Evolutionary conservation across 2,888 invertebrate genomes (phyloP).

Genomic region (Microplitis deprimator): DNA sequence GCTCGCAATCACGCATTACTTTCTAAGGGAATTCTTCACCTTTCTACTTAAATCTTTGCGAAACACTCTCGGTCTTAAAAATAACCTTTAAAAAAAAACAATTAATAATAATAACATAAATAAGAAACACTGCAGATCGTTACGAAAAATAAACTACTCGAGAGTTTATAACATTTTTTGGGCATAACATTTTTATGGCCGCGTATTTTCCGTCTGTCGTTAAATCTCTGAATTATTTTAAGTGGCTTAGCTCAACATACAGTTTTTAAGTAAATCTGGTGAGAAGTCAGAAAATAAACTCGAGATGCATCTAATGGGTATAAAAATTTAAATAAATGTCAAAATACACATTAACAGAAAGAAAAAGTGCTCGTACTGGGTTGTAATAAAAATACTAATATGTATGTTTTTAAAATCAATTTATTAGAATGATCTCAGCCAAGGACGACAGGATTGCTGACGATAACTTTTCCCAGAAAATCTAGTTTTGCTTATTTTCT

Average conservation of each 20-base stretch:
- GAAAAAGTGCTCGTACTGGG: too few relatives aligned
- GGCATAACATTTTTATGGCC: neutral
- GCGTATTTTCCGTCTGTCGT: neutral
- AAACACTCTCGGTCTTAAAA: neutral
- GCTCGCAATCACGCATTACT: neutral
- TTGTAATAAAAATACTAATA: too few relatives aligned
- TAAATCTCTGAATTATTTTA: slow-evolving; percentile 7
- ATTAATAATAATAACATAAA: neutral
- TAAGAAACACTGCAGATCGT: neutral
- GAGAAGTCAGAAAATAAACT: neutral
- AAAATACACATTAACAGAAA: too few relatives aligned
- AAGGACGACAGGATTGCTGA: neutral
- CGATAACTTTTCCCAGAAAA: neutral
- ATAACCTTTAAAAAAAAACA: neutral
- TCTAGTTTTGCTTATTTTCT: neutral
- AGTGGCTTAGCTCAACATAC: neutral
- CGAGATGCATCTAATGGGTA: neutral
- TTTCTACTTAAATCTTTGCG: slow-evolving; percentile 2
- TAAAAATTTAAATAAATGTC: too few relatives aligned
- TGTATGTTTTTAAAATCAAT: too few relatives aligned
- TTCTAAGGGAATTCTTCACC: slow-evolving; percentile 22
- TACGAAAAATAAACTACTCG: neutral
- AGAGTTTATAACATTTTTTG: neutral
- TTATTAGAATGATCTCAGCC: too few relatives aligned
- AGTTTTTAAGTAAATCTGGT: neutral